Conservation (phyloP, 2,888 invertebrate genomes). For the Itoplectis maculator region DNA sequence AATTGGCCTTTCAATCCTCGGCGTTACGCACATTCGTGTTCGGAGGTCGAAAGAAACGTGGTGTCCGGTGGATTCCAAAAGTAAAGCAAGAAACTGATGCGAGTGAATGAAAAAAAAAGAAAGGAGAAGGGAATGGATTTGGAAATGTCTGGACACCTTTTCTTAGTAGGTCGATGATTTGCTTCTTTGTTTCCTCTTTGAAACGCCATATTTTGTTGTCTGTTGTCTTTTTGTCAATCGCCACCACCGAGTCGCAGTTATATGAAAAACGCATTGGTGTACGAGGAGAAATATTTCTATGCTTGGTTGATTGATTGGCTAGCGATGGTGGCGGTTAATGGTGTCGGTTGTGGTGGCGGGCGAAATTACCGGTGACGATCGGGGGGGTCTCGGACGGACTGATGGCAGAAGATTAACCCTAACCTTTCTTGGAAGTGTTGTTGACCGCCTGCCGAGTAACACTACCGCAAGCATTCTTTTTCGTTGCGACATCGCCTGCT, state of each 20-base stretch:
- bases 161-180: slow-evolving; percentile 41
- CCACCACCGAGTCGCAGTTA: slow-evolving; percentile 45
- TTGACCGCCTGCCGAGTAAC: slow-evolving; percentile 64
- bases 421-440: slow-evolving; percentile 67
- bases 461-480: slow-evolving; percentile 67
- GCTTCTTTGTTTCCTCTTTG: slow-evolving; percentile 26
- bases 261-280: slow-evolving; percentile 37
- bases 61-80: slow-evolving; percentile 2
- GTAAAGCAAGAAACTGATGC: not conserved
- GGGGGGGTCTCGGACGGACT: slow-evolving; percentile 62
- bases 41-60: not conserved
- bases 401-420: slow-evolving; percentile 67
- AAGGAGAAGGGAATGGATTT: slow-evolving; percentile 1
- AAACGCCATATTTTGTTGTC: slow-evolving; percentile 22
- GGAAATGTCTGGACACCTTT: slow-evolving; percentile 42
- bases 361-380: slow-evolving; percentile 63
- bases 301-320: slow-evolving; percentile 38
- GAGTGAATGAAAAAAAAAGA: not conserved
- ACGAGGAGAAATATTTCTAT: slow-evolving; percentile 40
- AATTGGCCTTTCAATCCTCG: slow-evolving; percentile 7
- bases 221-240: slow-evolving; percentile 34
- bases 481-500: slow-evolving; percentile 62
- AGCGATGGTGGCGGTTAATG: slow-evolving; percentile 59
- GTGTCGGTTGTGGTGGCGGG: slow-evolving; percentile 43
- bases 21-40: slow-evolving; percentile 1